Evolutionary conservation across 2,888 invertebrate genomes (phyloP).

Genomic region (Pheosia gnoma): DNA sequence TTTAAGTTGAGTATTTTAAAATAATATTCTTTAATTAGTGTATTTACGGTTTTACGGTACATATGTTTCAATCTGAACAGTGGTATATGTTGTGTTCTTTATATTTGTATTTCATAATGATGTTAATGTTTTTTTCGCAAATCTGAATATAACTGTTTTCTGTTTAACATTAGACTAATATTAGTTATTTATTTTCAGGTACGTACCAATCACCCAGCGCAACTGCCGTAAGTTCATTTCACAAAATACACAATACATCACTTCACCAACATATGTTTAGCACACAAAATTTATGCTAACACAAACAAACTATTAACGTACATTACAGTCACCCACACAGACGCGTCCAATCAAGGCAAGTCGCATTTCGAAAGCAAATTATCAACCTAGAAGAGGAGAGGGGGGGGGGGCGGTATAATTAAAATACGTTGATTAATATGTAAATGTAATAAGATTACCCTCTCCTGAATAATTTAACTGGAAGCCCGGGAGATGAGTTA

Average conservation of each 20-base stretch:
- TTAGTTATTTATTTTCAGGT: conserved; percentile 56
- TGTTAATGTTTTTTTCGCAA: too few species aligned
- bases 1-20: too few species aligned
- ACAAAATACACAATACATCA: conserved; percentile 20
- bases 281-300: conserved; percentile 45
- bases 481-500: conserved; percentile 80
- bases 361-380: conserved; percentile 82
- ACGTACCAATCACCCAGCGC: conserved; percentile 34
- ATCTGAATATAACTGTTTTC: too few species aligned
- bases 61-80: too few species aligned
- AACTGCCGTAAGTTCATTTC: conserved; percentile 42
- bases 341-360: conserved; percentile 74
- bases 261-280: conserved; percentile 37
- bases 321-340: conserved; percentile 65
- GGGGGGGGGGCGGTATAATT: conserved; percentile 93
- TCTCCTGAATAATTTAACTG: conserved; percentile 92
- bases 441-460: conserved; percentile 99
- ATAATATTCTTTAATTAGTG: too few species aligned
- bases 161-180: not conserved
- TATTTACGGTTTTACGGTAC: too few species aligned
- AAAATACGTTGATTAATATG: conserved; percentile 99
- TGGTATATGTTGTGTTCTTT: too few species aligned
- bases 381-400: conserved; percentile 84
- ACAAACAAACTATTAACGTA: conserved; percentile 70
- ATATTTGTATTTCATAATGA: too few species aligned